phyloP scores from a whole-genome alignment of 1,140 invertebrate species.

The Euwallacea similis region DNA sequence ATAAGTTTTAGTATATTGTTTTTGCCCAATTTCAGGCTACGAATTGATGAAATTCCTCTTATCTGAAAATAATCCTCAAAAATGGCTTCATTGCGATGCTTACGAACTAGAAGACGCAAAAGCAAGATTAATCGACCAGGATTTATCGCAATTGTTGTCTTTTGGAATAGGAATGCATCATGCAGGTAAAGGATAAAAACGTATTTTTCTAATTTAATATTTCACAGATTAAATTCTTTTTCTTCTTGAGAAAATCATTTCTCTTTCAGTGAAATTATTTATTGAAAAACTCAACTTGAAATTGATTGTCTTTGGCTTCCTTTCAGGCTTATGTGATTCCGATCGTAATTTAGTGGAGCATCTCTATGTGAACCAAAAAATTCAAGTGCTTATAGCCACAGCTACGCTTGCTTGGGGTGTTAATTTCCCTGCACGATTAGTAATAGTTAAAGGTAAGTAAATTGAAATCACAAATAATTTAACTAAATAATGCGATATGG shows the following conservation, averaged over 20 bases:
- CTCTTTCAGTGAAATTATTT: neutral
- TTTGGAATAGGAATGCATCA: slow-evolving; percentile 99
- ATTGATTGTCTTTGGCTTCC: neutral
- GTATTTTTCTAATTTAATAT: neutral
- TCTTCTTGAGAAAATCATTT: neutral
- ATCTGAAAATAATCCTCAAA: slow-evolving; percentile 88
- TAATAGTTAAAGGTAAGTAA: slow-evolving; percentile 64
- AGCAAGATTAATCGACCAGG: slow-evolving; percentile 66
- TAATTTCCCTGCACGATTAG: slow-evolving; percentile 94
- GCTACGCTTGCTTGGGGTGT: slow-evolving; percentile 99
- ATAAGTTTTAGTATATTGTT: neutral
- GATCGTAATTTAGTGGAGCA: slow-evolving; percentile 93
- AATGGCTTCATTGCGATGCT: slow-evolving; percentile 70
- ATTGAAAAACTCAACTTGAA: neutral
- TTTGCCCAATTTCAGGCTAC: slow-evolving; percentile 58
- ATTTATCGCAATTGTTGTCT: slow-evolving; percentile 90
- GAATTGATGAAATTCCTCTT: slow-evolving; percentile 94
- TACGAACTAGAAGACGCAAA: slow-evolving; percentile 37
- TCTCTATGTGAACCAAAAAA: slow-evolving; percentile 95
- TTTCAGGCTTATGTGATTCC: slow-evolving; percentile 72
- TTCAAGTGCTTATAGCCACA: slow-evolving; percentile 97
- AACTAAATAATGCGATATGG: neutral
- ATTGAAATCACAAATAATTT: neutral
- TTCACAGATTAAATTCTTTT: neutral
- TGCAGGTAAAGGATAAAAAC: slow-evolving; percentile 61